These are phyloP conservation scores for Zingel zingel DNA, from an alignment of 2,113 vertebrate species.

Conservation along the genomic window DNA sequence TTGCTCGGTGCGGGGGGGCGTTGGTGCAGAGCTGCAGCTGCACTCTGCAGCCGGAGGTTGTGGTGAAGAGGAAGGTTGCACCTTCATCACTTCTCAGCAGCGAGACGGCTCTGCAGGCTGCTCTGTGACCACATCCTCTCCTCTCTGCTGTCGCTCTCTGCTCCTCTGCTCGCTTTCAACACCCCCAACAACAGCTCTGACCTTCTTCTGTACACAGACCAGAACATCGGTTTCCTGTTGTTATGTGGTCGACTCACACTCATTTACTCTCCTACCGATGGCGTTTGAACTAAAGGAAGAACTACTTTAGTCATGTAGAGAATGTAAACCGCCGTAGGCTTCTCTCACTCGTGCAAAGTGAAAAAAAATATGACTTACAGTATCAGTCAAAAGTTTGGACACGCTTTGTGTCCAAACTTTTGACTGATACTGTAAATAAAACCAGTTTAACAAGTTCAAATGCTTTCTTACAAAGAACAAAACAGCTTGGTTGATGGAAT, in stretches of 20 bases:
- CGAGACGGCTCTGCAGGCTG: constrained; percentile 23
- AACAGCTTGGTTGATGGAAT: not conserved
- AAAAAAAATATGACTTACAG: not conserved
- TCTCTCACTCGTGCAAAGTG: not conserved
- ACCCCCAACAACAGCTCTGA: constrained; percentile 41
- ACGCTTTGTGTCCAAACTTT: too few species aligned
- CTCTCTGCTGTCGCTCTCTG: constrained; percentile 20
- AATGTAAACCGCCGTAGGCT: not conserved
- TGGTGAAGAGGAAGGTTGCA: constrained; percentile 52
- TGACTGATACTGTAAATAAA: not conserved
- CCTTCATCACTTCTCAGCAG: constrained; percentile 37
- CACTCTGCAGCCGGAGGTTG: constrained; percentile 12
- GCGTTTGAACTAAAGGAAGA: not conserved
- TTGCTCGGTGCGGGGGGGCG: not conserved
- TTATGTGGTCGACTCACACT: not conserved
- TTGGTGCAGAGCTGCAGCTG: constrained; percentile 59
- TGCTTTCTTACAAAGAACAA: not conserved
- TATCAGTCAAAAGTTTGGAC: too few species aligned
- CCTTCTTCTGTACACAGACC: constrained; percentile 25
- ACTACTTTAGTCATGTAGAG: not conserved
- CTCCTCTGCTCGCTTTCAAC: constrained; percentile 21
- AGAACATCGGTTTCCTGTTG: constrained; percentile 53
- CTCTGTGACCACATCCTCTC: constrained; percentile 77
- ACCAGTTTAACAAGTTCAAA: not conserved
- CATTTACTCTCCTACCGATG: constrained; percentile 3